Base-by-base conservation (phyloP, 1,140 invertebrate genomes). In the Drosophila obscura region DNA sequence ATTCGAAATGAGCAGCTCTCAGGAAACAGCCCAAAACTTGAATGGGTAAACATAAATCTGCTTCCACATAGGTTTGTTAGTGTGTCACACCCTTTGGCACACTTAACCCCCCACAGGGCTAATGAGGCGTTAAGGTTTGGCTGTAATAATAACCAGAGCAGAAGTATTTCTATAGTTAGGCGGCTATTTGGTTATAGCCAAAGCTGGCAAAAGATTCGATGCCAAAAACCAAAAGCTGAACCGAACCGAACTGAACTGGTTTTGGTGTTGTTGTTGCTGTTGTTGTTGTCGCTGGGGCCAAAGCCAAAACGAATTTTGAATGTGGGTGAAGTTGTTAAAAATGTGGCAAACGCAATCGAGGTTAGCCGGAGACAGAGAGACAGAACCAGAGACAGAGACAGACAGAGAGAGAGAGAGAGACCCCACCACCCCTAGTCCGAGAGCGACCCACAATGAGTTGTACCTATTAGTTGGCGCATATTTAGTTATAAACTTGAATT, bases 231-330 rank as follows among this genome's bases (percentile, higher is more conserved):
- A 62, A 64, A 52, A 65, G 56, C 60, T 59, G 16, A 63, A 44
- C 24, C 49, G 24, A 80, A 61, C 58, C 61, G 50, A 73, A 64
- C 52, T 69, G 82, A 85, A 85, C 81, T 81, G 81, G 78, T 81
- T 85, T 69, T 62, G 16, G 39, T 26, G 26, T 43, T 61, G 31
- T 39, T 53, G 43, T 53, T 31, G 28, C 8, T 9, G 31, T 31
- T 31, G 31, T 4, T 3, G 35, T 39, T 39, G 35, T 39, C 11
- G 35, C 35, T 11, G 35, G 35, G 57, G 77, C 75, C 66, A 79
- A 83, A 83, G 82, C 82, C 83, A 85, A 85, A 85, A 80, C 82
- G 78, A 85, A 85, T 85, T 85, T 85, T 87, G 82, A 85, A 85
- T 85, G 82, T 85, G 82, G 82, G 82, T 85, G 82, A 85, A 85